phyloP scores from a whole-genome alignment of 2,113 vertebrate genomes.

The Sphyrna mokarran region DNA sequence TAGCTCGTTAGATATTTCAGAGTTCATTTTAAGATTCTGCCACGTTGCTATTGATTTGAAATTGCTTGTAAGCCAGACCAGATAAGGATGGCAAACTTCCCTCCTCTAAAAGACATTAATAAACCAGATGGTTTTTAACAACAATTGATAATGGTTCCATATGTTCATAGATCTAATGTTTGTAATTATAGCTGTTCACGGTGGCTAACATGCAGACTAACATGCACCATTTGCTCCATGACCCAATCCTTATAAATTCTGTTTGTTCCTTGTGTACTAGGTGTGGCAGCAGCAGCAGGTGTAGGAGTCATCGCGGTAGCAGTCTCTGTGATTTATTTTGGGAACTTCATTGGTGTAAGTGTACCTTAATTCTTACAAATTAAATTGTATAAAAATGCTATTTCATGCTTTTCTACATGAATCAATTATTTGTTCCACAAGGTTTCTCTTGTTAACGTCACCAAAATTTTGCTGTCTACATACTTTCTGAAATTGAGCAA shows the following conservation, averaged over 20 bases:
- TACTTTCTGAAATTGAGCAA: slow-evolving; percentile 38
- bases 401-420: slow-evolving; percentile 40
- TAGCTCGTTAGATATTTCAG: too few species aligned
- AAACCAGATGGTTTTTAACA: too few species aligned
- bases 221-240: background rate
- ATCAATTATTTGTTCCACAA: slow-evolving; percentile 30
- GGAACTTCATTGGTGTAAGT: slow-evolving; percentile 42
- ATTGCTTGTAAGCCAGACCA: too few species aligned
- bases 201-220: background rate
- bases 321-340: slow-evolving; percentile 65
- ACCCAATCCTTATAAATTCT: background rate
- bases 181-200: background rate
- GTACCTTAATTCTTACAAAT: background rate
- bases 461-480: slow-evolving; percentile 42
- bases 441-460: slow-evolving; percentile 43
- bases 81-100: too few species aligned
- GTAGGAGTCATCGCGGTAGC: slow-evolving; percentile 54
- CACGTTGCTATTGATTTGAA: too few species aligned
- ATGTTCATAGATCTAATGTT: background rate
- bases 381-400: slow-evolving; percentile 44
- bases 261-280: slow-evolving; percentile 45
- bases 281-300: slow-evolving; percentile 53
- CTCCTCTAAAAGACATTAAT: too few species aligned
- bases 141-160: too few species aligned
- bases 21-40: too few species aligned